A percentile compares a stretch with the other conserved stretches of the same genome.
Conservation (phyloP, 2,888 invertebrate genomes). For the Acholoe squamosa region DNA sequence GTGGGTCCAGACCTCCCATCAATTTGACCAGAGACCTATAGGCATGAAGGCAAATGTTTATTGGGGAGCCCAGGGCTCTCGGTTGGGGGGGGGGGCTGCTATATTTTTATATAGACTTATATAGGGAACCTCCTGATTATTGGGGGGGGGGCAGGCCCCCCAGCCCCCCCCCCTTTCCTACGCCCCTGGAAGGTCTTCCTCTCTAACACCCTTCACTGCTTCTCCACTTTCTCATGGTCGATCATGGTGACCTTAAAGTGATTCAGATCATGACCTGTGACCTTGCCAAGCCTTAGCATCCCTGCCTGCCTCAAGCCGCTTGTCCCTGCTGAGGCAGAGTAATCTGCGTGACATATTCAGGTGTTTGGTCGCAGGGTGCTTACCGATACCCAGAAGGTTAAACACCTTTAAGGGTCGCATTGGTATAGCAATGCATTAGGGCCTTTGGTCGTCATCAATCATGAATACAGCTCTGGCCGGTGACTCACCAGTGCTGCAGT, state of each 20-base stretch:
- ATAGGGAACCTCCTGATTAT: too few relatives aligned
- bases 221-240: neutral
- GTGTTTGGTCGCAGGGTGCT: neutral
- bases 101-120: too few relatives aligned
- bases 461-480: too few relatives aligned
- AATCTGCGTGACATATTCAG: constrained; percentile 49
- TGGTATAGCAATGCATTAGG: neutral
- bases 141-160: too few relatives aligned
- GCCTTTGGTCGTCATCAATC: too few relatives aligned
- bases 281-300: neutral
- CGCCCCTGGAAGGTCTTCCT: neutral
- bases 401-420: neutral
- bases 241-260: neutral
- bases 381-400: neutral
- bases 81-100: too few relatives aligned
- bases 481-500: too few relatives aligned
- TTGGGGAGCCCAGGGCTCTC: too few relatives aligned
- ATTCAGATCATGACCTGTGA: constrained; percentile 34
- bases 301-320: neutral
- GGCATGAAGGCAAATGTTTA: too few relatives aligned
- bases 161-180: too few relatives aligned
- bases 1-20: too few relatives aligned
- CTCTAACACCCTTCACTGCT: neutral
- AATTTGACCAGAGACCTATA: too few relatives aligned
- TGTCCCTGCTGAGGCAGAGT: neutral